These are phyloP conservation scores for Nothobranchius furzeri DNA, from an alignment of 2,113 vertebrate species.

Conservation along the genomic window DNA sequence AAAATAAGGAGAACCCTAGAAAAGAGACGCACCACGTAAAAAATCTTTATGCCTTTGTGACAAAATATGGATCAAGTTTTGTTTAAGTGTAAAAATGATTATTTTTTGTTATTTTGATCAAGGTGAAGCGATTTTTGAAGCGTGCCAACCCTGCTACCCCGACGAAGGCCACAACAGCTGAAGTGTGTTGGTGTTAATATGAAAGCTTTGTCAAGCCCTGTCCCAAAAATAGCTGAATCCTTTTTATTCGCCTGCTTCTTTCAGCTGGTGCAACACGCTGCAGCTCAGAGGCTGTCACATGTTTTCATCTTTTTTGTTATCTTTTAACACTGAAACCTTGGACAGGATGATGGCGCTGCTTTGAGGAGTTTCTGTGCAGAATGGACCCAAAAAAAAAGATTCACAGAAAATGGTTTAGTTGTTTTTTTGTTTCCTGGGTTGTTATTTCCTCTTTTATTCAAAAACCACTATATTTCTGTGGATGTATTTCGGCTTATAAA, in stretches of 20 bases:
- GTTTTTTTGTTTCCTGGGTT: not conserved
- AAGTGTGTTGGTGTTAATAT: conserved; percentile 36
- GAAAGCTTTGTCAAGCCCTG: conserved; percentile 37
- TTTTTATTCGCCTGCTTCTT: conserved; percentile 25
- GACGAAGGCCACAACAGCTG: conserved; percentile 39
- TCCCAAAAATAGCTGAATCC: conserved; percentile 16
- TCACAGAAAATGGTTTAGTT: not conserved
- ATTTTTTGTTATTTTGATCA: not conserved
- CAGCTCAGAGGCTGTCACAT: conserved; percentile 1
- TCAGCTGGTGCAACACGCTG: not conserved
- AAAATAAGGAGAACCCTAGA: not conserved
- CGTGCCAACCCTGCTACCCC: conserved; percentile 1
- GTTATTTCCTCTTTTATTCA: conserved; percentile 5
- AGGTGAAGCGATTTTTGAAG: conserved; percentile 28
- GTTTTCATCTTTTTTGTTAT: not conserved
- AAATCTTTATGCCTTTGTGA: not conserved
- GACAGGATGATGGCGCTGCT: conserved; percentile 10
- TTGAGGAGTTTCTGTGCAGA: not conserved
- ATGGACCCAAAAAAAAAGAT: conserved; percentile 7
- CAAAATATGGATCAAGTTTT: conserved; percentile 33
- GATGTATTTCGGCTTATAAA: not conserved
- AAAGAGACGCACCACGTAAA: not conserved
- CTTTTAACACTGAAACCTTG: conserved; percentile 31
- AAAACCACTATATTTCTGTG: not conserved
- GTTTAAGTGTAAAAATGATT: conserved; percentile 2